Percentiles rank a stretch among this genome's conserved stretches.
Evolutionary conservation across 2,888 invertebrate genomes (phyloP).

Genomic region (Toxonevra muliebris): DNA sequence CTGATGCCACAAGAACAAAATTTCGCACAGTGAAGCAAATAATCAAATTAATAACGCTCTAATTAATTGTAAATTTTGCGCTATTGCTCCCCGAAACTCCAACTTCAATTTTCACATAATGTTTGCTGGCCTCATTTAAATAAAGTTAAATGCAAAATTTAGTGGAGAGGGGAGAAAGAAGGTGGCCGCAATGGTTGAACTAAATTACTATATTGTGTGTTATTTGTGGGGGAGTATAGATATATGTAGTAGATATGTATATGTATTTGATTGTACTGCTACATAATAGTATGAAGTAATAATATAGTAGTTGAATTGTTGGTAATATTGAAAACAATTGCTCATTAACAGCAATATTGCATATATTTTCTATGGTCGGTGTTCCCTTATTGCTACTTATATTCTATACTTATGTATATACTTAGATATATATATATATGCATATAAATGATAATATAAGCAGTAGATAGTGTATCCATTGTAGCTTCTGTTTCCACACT

Average conservation of each 20-base stretch:
- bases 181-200: no score
- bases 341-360: conserved; percentile 40
- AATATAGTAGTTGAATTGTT: no score
- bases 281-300: not conserved
- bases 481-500: not conserved
- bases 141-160: not conserved
- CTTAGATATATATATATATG: no score
- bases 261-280: conserved; percentile 37
- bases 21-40: conserved; percentile 41
- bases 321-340: conserved; percentile 36
- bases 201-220: not conserved
- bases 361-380: not conserved
- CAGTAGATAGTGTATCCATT: not conserved
- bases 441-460: not conserved
- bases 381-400: not conserved
- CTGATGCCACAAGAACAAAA: conserved; percentile 16
- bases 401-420: not conserved
- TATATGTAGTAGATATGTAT: conserved; percentile 18
- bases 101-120: not conserved
- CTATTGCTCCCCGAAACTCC: not conserved
- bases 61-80: conserved; percentile 41
- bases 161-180: no score
- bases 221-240: conserved; percentile 2
- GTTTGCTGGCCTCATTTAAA: not conserved
- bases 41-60: conserved; percentile 46